These are phyloP conservation scores for Microctonus brassicae DNA, from an alignment of 2,888 invertebrate species.

Conservation along the genomic window DNA sequence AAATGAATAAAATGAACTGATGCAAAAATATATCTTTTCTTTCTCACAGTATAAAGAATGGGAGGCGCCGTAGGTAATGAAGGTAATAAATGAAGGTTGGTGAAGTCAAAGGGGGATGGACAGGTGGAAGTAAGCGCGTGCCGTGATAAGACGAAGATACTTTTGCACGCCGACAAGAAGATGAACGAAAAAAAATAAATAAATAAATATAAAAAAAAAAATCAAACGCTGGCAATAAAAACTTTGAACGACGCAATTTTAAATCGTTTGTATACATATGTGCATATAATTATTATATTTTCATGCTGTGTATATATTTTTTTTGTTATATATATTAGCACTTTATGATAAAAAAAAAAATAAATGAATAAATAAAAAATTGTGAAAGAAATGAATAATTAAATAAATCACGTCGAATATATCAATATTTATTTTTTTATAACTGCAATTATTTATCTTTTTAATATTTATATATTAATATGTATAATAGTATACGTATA, in stretches of 20 bases:
- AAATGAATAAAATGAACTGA: not conserved
- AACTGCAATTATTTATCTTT: too few relatives aligned
- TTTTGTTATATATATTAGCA: too few relatives aligned
- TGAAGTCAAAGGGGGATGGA: constrained; percentile 2
- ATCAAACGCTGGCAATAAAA: too few relatives aligned
- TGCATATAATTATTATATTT: not conserved
- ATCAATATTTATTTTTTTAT: too few relatives aligned
- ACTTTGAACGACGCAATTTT: constrained; percentile 16
- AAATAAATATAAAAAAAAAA: not conserved
- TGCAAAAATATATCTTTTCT: not conserved
- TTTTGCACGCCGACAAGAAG: not conserved
- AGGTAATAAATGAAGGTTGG: constrained; percentile 27
- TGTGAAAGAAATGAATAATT: too few relatives aligned
- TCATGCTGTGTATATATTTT: too few relatives aligned
- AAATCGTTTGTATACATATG: not conserved
- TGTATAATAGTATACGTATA: too few relatives aligned
- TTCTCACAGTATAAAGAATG: constrained; percentile 10
- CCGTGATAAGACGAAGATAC: constrained; percentile 29
- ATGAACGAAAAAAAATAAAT: not conserved
- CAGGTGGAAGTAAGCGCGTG: constrained; percentile 42
- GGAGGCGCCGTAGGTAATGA: constrained; percentile 28
- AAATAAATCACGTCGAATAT: too few relatives aligned
- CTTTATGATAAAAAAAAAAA: too few relatives aligned
- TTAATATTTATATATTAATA: too few relatives aligned
- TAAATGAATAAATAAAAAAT: too few relatives aligned